Conservation (phyloP, 1,140 invertebrate genomes). For the Pristionchus pacificus region DNA sequence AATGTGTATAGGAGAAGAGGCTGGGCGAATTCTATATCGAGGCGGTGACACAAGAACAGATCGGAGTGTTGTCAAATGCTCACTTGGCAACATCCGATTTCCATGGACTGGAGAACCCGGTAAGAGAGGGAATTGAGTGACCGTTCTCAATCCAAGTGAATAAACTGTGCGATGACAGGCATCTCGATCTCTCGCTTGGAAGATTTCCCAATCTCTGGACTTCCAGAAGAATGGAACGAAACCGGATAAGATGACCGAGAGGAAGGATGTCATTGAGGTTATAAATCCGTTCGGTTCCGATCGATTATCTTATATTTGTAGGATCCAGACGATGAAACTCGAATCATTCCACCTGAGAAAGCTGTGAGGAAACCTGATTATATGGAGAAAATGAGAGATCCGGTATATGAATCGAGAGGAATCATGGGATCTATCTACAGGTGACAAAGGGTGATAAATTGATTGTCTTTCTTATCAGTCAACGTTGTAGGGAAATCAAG, state of each 20-base stretch:
- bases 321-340: too few relatives aligned
- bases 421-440: not conserved
- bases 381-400: not conserved
- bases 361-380: not conserved
- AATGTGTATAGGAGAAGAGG: constrained; percentile 23
- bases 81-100: too few relatives aligned
- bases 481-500: too few relatives aligned
- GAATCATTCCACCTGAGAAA: not conserved
- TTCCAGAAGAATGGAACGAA: not conserved
- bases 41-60: constrained; percentile 43
- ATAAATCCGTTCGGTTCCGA: too few relatives aligned
- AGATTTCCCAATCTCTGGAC: not conserved
- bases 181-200: too few relatives aligned
- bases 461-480: too few relatives aligned
- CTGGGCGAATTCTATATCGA: constrained; percentile 38
- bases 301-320: too few relatives aligned
- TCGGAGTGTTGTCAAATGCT: constrained; percentile 43
- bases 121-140: too few relatives aligned
- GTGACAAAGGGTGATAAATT: too few relatives aligned
- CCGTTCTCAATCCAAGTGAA: too few relatives aligned
- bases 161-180: not conserved
- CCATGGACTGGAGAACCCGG: too few relatives aligned
- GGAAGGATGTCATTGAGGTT: not conserved
- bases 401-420: not conserved
- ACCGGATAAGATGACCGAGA: not conserved